Evolutionary conservation across 2,888 invertebrate genomes (phyloP), one percentile per base, ranked within the genome.

Genomic region (Neoitamus cyanurus): DNA sequence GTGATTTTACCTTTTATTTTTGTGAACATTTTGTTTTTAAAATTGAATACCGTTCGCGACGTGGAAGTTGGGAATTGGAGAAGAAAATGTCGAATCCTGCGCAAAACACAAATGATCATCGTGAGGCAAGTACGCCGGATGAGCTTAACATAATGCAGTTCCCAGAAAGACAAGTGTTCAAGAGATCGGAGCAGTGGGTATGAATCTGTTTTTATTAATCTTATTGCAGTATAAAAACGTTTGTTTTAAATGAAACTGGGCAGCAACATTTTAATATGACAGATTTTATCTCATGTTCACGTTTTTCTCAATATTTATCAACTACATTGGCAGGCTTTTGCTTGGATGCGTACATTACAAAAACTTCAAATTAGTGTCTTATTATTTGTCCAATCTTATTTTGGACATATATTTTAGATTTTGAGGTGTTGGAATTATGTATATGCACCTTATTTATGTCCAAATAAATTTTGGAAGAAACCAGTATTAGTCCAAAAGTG

Each of bases 161-260:
- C 20, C 31, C 48, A 58, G 58, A 42, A 7, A n/a, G 31, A 13
- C 78, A 58, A 34, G 78, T 58, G 13, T 34, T 58, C 1, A 88
- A 88, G 42, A 42, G 58, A 5, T 87, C 87, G 4, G 85, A 87
- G 77, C 85, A 85, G 86, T 89, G 88, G 84, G 88, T 87, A 86
- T 11, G 58, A 11, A 58, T 11, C 1, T 20, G 15, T 58, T 25
- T 1, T 48, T 48, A 7, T 6, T 15, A 46, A n/a, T 15, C 15
- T 13, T 13, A 31, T 46, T 75, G 46, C 15, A n/a, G 31, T 77
- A 28, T 34, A n/a, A 31, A 13, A 6, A 4, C 6, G 4, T 11
- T 31, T 20, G 11, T 4, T 13, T 30, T 28, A 20, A 36, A 11
- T 25, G 13, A 4, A n/a, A 15, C 70, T 58, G n/a, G 1, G 2